Base-by-base conservation (phyloP, 2,888 invertebrate species). In the Rhyacophila evoluta region DNA sequence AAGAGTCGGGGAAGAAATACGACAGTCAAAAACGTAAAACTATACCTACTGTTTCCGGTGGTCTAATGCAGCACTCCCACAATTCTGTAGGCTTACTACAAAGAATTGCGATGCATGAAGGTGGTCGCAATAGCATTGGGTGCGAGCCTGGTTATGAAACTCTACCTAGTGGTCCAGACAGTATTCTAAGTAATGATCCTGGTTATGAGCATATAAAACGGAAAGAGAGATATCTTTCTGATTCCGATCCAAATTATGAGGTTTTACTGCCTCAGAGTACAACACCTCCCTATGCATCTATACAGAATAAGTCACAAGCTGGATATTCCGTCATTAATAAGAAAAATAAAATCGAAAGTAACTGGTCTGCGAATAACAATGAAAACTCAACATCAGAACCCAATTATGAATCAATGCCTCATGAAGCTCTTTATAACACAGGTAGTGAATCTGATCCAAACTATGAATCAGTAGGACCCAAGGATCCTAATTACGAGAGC, bases 401-500 rank as follows among this genome's bases (percentile, higher is more conserved):
- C 2, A 94, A 95, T 86, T 95, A 95, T 84, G 95, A 95, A 85
- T 94, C 94, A 1, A 92, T 95, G 90, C 91, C 92, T 0, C 89
- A 91, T 82, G 92, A 92, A 68, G 89, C 91, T 0, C 87, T 91
- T 79, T 93, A 93, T 84, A 91, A 89, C 0, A 93, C 93, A 0
- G 94, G 93, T 82, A 95, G 94, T 84, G 95, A 95, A 85, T 93
- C 93, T 0, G 95, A 93, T 85, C 91, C 92, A 0, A 93, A 93
- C 85, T 94, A 94, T 83, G 93, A 94, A 84, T 92, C 92, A 0
- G 93, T 94, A 0, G 89, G 89, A 74, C 92, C 92, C 72, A 90
- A 90, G 70, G 93, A 95, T 88, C 95, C 95, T 0, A 95, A 95
- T 85, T 95, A 95, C 84, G 95, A 95, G 85, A 95, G 94, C 82